Evolutionary conservation across 2,888 invertebrate genomes (phyloP), one percentile per base, ranked within the genome.

Genomic region (Chironomus riparius): DNA sequence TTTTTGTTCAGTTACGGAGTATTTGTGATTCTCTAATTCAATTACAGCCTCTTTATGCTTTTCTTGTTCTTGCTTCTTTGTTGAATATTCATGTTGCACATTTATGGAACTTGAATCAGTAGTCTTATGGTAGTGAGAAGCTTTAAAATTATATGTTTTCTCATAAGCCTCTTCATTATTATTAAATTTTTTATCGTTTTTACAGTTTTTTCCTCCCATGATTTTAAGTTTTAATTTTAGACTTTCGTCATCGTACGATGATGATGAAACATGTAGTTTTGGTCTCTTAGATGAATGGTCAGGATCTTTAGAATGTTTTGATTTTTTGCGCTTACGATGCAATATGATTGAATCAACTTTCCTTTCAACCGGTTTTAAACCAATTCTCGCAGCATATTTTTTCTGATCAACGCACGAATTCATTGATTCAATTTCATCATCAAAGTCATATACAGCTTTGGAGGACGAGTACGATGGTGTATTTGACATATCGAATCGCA

Each of bases 291-390:
- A 81, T 24, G 68, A 56, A 47, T 80, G 78, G n/a, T 80, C 81
- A 22, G 86, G 84, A 77, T 85, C 86, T 80, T 86, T 86, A 1
- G 87, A 87, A 80, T 87, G 87, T 79, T 87, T 87, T 74, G 80
- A 83, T 82, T 87, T 87, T 79, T 87, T 87, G 47, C 87, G 82
- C 79, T 87, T 87, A 79, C 87, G 87, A 77, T 85, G 86, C 21
- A 85, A 81, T 0, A 76, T 69, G 0, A 76, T 76, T 2, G 68
- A 69, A 18, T 76, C 76, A 22, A 69, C 80, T 47, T 77, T 65
- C 15, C 76, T 65, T 47, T 82, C 81, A 18, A 83, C 84, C 15
- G 84, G 84, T 73, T 83, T 82, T 0, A 84, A 78, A 0, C 84
- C 84, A 65, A 84, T 83, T 70, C 82, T 82, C 78, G 83, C 83